Base-by-base conservation (phyloP, 2,888 invertebrate species). In the Elgonia sp. region DNA sequence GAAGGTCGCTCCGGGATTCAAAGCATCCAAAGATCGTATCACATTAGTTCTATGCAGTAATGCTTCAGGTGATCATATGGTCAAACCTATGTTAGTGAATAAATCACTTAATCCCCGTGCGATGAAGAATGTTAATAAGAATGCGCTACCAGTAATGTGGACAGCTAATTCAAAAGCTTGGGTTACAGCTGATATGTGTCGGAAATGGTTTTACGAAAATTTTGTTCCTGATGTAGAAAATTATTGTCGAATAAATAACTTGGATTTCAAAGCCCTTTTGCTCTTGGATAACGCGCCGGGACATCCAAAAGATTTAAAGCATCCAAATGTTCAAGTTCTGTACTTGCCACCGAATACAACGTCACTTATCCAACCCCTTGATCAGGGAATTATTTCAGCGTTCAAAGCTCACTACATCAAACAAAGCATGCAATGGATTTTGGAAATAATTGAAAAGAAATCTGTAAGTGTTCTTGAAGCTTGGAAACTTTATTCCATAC, bases 1-100 rank as follows among this genome's bases (percentile, higher is more conserved):
- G 77, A 93, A 93, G 88, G 87, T 88, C 83, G 86, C 91, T 90
- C 87, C 91, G 79, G 91, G 91, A 81, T 89, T 88, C 69, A 91
- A 92, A 91, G 91, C 89, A 42, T 89, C 90, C 29, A 92, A 93
- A 83, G 92, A 93, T 89, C 89, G 92, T 67, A 75, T 93, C 0
- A 92, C 91, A 62, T 89, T 93, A 29, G 70, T 93, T 86, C 86
- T 93, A 8, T 91, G 92, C 80, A 88, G 88, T 37, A 93, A 92
- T 85, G 91, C 89, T 60, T 91, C 91, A 88, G 92, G 92, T 46
- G 91, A 91, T 81, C 87, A 85, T 14, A 89, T 91, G 83, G 87
- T 92, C 79, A 93, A 91, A 89, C 92, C 91, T 14, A 86, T 93
- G 67, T 65, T 93, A 76, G 90, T 93, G 40, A 91, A 92, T 79